These are phyloP conservation scores for Equus przewalskii DNA, from an alignment of 2,113 vertebrate species.

Conservation along the genomic window DNA sequence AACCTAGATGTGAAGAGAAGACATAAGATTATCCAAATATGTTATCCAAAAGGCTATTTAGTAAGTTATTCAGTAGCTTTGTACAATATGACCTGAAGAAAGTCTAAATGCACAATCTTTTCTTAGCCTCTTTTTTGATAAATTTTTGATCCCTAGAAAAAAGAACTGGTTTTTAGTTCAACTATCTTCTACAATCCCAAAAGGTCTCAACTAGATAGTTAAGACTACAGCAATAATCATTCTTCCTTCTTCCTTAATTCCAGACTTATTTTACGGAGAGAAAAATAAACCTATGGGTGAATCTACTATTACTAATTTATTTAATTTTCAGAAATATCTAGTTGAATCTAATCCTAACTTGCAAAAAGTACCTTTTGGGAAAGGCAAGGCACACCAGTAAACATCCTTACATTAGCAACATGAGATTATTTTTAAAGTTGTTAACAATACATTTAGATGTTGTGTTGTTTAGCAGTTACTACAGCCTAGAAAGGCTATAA, in stretches of 20 bases:
- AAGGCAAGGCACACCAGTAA: conserved; percentile 46
- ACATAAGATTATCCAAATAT: conserved; percentile 53
- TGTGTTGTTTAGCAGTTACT: background rate
- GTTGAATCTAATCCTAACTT: conserved; percentile 49
- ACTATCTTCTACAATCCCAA: background rate
- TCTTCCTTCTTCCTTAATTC: conserved; percentile 38
- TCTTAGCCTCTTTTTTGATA: conserved; percentile 15
- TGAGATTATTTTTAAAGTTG: conserved; percentile 45
- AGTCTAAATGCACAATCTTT: conserved; percentile 15
- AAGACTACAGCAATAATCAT: conserved; percentile 22
- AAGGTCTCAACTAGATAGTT: background rate
- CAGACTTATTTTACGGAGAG: conserved; percentile 1
- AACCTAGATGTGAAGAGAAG: conserved; percentile 38
- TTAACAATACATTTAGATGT: conserved; percentile 46
- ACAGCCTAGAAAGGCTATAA: background rate
- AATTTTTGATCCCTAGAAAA: conserved; percentile 38
- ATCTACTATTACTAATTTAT: conserved; percentile 27
- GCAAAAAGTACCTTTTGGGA: background rate
- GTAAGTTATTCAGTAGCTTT: conserved; percentile 13
- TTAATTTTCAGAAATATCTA: conserved; percentile 68
- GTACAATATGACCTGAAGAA: conserved; percentile 40
- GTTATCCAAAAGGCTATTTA: conserved; percentile 18
- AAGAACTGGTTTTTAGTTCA: conserved; percentile 16
- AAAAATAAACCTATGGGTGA: conserved; percentile 38
- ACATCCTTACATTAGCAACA: conserved; percentile 4